Conservation (phyloP, 2,113 vertebrate genomes). For the Chauna torquata region DNA sequence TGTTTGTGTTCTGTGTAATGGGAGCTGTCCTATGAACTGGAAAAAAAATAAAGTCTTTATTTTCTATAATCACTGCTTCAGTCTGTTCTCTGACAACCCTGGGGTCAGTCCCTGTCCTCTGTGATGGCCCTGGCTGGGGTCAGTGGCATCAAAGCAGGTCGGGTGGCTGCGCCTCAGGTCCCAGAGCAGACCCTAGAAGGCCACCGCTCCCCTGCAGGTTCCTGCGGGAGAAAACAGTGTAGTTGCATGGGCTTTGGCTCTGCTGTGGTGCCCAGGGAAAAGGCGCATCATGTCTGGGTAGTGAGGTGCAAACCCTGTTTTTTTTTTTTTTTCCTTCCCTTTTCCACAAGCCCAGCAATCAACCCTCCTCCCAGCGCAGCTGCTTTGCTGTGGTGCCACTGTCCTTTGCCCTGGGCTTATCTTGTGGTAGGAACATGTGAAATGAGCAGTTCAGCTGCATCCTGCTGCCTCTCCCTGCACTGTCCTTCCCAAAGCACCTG, state of each 20-base stretch:
- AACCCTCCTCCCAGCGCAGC: fast-evolving
- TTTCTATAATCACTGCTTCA: conserved; percentile 73
- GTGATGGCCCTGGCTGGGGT: neutral
- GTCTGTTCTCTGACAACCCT: conserved; percentile 33
- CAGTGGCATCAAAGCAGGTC: fast-evolving
- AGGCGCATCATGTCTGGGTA: fast-evolving
- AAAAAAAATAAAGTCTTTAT: conserved; percentile 80
- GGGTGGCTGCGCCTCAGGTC: neutral
- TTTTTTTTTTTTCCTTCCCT: neutral
- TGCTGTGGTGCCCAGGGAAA: neutral
- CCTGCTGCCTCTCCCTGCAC: neutral
- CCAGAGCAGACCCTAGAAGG: fast-evolving
- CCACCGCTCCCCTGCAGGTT: fast-evolving
- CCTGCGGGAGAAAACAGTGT: neutral
- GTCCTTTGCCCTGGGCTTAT: neutral
- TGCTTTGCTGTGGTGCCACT: neutral
- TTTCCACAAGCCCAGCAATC: neutral
- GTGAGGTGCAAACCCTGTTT: no score
- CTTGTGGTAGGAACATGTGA: fast-evolving
- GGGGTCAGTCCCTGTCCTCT: neutral
- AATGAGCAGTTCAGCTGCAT: neutral
- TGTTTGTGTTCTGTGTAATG: conserved; percentile 66
- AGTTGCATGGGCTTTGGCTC: neutral
- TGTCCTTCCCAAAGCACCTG: no score
- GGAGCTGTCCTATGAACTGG: conserved; percentile 79